Base-by-base conservation (phyloP, 2,797 vertebrate species). In the Pseudomugil gertrudae region DNA sequence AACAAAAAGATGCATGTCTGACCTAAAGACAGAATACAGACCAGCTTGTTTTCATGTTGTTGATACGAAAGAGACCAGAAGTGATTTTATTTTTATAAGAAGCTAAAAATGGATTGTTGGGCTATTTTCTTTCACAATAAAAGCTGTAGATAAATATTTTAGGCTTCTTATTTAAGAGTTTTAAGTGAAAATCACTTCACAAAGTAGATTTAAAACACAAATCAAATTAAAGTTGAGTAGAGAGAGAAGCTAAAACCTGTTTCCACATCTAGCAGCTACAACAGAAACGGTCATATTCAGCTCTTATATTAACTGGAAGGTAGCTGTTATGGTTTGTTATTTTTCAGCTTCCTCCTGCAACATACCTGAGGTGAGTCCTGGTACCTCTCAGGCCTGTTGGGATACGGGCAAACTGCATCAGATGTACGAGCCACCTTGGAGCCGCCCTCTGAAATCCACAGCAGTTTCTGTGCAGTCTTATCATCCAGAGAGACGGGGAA, bases 381-480 rank as follows among this genome's bases (percentile, higher is more conserved):
- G 1, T 92, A 95, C 89, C 94, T 57, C 74, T 95, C 94, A 13
- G 94, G 93, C 56, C 91, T 90, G 86, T 89, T 91, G 48, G 91
- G 91, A 62, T 93, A 94, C 0, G 94, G 94, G 30, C 94, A 94
- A 55, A 85, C 78, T 2, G 89, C 87, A 0, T 94, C 92, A 0
- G 91, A 68, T 0, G 86, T 89, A 0, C 92, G 91, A 17, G 91
- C 81, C 79, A 93, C 94, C 68, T 94, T 94, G 10, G 63, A 17
- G 1, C 84, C 79, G 0, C 78, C 83, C 56, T 95, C 93, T 3
- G 93, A 93, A 50, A 94, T 88, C 94, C 94, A 95, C 83, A 95
- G 64, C 66, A 93, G 72, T 60, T 94, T 95, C 84, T 94, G 93
- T 17, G 93, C 89, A 1, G 93, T 94, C 81, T 85, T 93, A 26